These are phyloP conservation scores for Hemiprocne comata DNA, from an alignment of 2,113 vertebrate species.

Conservation along the genomic window DNA sequence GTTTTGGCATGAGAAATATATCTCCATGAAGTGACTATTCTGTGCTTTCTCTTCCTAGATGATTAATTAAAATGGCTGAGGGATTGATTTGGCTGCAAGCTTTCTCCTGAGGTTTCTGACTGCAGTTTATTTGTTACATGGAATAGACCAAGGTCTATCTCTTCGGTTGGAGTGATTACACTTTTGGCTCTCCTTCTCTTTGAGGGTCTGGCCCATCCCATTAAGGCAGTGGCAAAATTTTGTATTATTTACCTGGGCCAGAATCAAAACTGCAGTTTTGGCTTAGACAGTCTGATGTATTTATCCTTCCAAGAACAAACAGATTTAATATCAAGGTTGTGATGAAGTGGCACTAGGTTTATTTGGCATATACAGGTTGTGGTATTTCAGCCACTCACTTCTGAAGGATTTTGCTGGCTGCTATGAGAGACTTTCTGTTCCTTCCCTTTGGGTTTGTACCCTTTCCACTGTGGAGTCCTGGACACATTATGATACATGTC, in stretches of 20 bases:
- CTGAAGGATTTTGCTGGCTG: constrained; percentile 2
- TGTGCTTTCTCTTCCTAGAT: constrained; percentile 7
- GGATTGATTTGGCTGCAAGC: not conserved
- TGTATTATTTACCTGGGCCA: not conserved
- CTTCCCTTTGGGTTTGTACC: not conserved
- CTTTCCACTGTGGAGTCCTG: not conserved
- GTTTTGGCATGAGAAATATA: constrained; percentile 25
- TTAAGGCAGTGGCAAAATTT: not conserved
- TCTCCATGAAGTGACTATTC: not conserved
- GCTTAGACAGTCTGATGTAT: not conserved
- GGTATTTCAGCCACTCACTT: not conserved
- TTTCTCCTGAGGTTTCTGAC: constrained; percentile 5
- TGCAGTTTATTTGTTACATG: not conserved
- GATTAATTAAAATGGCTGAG: constrained; percentile 20
- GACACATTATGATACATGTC: not conserved
- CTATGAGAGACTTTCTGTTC: not conserved
- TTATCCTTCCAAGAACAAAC: not conserved
- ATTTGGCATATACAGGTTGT: not conserved
- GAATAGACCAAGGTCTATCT: not conserved
- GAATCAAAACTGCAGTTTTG: not conserved
- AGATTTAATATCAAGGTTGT: not conserved
- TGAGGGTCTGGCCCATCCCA: not conserved
- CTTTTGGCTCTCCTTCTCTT: not conserved
- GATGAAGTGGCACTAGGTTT: not conserved
- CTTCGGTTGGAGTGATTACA: not conserved